phyloP scores from a whole-genome alignment of 1,140 invertebrate species.

The Camponotus floridanus region DNA sequence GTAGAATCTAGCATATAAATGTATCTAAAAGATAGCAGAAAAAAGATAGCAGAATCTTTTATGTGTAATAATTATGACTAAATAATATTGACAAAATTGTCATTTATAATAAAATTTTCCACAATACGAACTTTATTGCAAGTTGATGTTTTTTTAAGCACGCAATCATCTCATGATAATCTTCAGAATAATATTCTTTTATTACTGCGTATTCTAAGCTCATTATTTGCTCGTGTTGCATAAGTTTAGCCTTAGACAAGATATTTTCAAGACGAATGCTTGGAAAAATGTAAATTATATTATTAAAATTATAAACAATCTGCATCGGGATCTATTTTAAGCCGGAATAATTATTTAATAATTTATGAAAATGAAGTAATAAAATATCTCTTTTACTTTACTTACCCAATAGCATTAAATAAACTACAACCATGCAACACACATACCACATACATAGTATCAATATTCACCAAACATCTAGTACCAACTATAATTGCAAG shows the following conservation, averaged over 20 bases:
- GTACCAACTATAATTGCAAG: neutral
- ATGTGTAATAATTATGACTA: neutral
- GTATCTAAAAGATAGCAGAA: neutral
- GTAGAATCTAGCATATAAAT: neutral
- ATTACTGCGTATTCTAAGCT: neutral
- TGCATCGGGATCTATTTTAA: neutral
- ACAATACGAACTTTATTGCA: conserved; percentile 35
- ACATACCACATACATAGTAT: conserved; percentile 28
- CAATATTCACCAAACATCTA: conserved; percentile 9
- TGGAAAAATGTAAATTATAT: conserved; percentile 1
- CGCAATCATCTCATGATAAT: neutral
- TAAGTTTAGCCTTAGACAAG: neutral
- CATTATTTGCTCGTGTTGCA: neutral
- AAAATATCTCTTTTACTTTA: neutral
- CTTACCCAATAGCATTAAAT: conserved; percentile 24
- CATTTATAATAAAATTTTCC: neutral
- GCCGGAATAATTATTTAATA: too few species aligned
- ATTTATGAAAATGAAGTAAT: neutral
- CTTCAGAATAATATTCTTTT: neutral
- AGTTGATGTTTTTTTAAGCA: conserved; percentile 47
- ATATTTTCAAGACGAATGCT: conserved; percentile 35
- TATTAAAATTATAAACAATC: too few species aligned
- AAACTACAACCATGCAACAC: conserved; percentile 27
- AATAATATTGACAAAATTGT: neutral
- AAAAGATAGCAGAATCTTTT: too few species aligned